phyloP scores from a whole-genome alignment of 2,797 vertebrate genomes.

The Enoplosus armatus region DNA sequence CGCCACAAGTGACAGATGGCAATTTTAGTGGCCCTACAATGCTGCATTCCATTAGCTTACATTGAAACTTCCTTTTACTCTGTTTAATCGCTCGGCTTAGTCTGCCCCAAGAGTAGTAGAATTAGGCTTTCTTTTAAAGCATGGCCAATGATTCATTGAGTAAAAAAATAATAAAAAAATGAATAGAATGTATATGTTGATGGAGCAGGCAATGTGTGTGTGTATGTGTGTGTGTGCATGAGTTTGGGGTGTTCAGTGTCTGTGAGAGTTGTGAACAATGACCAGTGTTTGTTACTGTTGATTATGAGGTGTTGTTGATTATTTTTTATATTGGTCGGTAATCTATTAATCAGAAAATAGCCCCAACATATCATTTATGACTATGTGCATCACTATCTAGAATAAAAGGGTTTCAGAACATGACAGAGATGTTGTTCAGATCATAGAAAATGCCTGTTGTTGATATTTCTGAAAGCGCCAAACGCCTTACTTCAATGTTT shows the following conservation, averaged over 20 bases:
- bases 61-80: slow-evolving; percentile 90
- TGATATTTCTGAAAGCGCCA: slow-evolving; percentile 92
- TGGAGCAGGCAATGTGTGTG: slow-evolving; percentile 73
- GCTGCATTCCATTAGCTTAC: slow-evolving; percentile 99
- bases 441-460: slow-evolving; percentile 88
- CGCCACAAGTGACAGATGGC: slow-evolving; percentile 97
- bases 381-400: slow-evolving; percentile 72
- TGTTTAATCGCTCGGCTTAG: slow-evolving; percentile 83
- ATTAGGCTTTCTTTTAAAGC: slow-evolving; percentile 84
- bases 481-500: slow-evolving; percentile 96
- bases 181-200: slow-evolving; percentile 75
- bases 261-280: slow-evolving; percentile 80
- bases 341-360: slow-evolving; percentile 69
- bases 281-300: slow-evolving; percentile 79
- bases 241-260: slow-evolving; percentile 81
- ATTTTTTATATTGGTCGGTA: slow-evolving; percentile 77
- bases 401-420: slow-evolving; percentile 86
- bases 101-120: slow-evolving; percentile 81
- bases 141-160: slow-evolving; percentile 81
- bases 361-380: slow-evolving; percentile 62
- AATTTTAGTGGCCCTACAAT: slow-evolving; percentile 99
- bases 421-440: slow-evolving; percentile 86
- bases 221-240: slow-evolving; percentile 76
- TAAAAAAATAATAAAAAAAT: slow-evolving; percentile 64
- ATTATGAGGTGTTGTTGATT: slow-evolving; percentile 80